Base-by-base conservation (phyloP, 1,140 invertebrate species). In the Episyrphus balteatus region DNA sequence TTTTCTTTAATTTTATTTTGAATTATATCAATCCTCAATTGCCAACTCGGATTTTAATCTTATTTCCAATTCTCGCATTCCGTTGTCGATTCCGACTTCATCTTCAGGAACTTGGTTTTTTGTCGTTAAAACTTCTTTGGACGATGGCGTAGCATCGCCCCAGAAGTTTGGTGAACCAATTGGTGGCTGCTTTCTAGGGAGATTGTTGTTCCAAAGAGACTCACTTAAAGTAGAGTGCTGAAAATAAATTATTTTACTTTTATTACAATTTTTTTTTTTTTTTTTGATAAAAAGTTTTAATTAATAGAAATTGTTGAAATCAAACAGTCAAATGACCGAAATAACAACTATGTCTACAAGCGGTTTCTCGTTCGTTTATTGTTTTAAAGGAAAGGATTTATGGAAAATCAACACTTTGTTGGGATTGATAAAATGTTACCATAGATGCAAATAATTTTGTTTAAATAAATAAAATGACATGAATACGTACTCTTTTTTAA, bases 61-160 rank as follows among this genome's bases (percentile, higher is more conserved):
- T 33, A 80, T 60, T 61, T 82, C 80, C 18, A 82, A 66, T 55
- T 81, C 78, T 15, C 76, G 69, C 73, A 82, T 82, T 56, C 82
- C 80, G 54, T 82, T 78, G 14, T 77, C 80, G 42, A 82, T 80
- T 44, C 75, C 77, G 44, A 73, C 76, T 60, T 83, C 80, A 48
- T 82, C 79, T 54, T 82, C 77, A 63, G 80, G 43, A 39, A 52
- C 42, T 45, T 47, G 37, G 17, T 41, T 41, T 39, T 17, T 15
- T 15, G 14, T 17, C 19, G 40, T 21, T 42, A 18, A 8, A 8
- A 26, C 19, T 18, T 42, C 40, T n/a, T 42, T 42, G 7, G 40
- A 42, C 11, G 40, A 14, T 17, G 21, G 8, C 21, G 21, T 26
- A 26, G 21, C 21, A 26, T 26, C 21, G 21, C 18, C 40, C 40